Base-by-base conservation (phyloP, 2,888 invertebrate genomes). In the Chymomyza amoena region DNA sequence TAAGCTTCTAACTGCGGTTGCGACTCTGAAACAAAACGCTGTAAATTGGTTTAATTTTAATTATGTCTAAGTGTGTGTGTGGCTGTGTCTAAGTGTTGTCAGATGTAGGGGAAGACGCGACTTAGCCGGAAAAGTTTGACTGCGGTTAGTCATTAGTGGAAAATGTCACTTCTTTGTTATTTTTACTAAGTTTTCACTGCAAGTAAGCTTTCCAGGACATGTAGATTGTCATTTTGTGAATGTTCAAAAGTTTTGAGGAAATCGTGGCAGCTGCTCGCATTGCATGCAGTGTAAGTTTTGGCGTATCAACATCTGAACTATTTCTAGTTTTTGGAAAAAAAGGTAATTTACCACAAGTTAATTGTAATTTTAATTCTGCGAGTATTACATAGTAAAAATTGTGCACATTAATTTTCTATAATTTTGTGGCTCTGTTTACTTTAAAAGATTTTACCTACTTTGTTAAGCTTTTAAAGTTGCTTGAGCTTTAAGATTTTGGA, bases 11-110 rank as follows among this genome's bases (percentile, higher is more conserved):
- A 82, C 72, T 76, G 78, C 70, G 72, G 65, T 65, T 65, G 39
- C 39, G 52, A 20, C 28, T 57, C 57, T 20, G 7, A 18, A 54
- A 54, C 52, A 18, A 54, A 18, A 16, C 74, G 57, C 25, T 73
- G 64, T 69, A 76, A 80, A 80, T 80, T 76, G 76, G 72, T 72
- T 77, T 68, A 72, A 75, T 64, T 79, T 76, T 74, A 74, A 79
- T 81, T 79, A 73, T 57, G 69, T 66, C 52, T 50, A 59, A 63
- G n/a, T 36, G 18, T 36, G 63, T 45, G 7, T 64, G 51, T 57
- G 45, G 62, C 9, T 16, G 1, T 57, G 52, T 25, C 13, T 45
- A 25, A 65, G 60, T 68, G 70, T 20, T 56, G 52, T 56, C 25
- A 45, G 67, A 64, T 45, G 54, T 50, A 63, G 70, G 66, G 36